Conservation (phyloP, 2,797 vertebrate genomes). For the Vespertilio murinus region DNA sequence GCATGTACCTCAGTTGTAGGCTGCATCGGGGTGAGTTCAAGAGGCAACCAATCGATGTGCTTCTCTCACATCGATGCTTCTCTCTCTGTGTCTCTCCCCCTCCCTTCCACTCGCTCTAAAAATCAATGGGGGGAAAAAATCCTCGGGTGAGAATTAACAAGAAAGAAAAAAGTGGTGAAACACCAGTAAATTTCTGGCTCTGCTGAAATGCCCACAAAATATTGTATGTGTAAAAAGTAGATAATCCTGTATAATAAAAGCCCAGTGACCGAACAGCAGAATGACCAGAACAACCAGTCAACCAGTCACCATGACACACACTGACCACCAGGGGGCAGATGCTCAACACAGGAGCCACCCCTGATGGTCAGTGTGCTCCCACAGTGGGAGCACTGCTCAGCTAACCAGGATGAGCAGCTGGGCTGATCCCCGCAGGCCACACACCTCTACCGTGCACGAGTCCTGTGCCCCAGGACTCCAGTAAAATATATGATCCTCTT, state of each 20-base stretch:
- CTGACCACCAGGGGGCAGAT: no score
- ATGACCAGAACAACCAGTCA: no score
- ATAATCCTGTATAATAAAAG: not conserved
- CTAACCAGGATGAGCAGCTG: no score
- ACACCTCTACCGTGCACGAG: no score
- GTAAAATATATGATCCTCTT: not conserved
- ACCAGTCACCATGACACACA: no score
- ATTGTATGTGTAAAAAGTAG: not conserved
- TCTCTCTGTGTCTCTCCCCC: not conserved
- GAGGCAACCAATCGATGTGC: not conserved
- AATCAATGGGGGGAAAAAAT: not conserved
- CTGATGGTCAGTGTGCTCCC: no score
- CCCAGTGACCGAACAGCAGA: no score
- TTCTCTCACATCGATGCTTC: not conserved
- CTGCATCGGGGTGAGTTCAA: no score
- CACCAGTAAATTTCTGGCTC: not conserved
- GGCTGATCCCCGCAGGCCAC: no score
- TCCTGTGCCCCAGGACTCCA: no score
- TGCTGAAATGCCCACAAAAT: slow-evolving; percentile 8
- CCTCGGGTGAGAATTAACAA: not conserved
- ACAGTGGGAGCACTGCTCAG: no score
- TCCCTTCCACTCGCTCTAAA: not conserved
- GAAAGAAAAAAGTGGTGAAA: not conserved
- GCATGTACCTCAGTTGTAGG: not conserved
- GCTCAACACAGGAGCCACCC: no score